These are phyloP conservation scores for Canis aureus DNA, from an alignment of 2,113 vertebrate species.

Conservation along the genomic window DNA sequence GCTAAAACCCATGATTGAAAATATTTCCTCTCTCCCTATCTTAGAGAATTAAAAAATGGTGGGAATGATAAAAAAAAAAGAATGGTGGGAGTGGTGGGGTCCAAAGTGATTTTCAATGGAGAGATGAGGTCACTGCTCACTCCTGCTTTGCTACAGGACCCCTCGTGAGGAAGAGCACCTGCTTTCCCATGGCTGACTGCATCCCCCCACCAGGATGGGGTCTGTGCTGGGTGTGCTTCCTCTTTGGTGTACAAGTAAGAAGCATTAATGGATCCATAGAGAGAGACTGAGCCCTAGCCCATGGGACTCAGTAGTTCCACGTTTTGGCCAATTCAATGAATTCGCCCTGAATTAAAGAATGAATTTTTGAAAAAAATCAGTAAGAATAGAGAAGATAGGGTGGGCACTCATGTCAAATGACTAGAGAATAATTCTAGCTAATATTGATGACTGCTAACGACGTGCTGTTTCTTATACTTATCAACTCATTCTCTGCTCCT, in stretches of 20 bases:
- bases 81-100: background rate
- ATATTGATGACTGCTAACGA: background rate
- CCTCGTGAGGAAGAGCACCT: background rate
- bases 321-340: background rate
- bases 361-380: background rate
- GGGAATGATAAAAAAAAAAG: background rate
- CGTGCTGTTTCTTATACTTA: background rate
- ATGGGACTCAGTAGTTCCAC: background rate
- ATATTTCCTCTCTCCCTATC: conserved; percentile 36
- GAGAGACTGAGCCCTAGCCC: background rate
- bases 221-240: background rate
- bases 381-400: background rate
- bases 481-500: background rate
- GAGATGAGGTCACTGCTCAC: background rate
- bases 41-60: conserved; percentile 53
- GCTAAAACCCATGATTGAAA: background rate
- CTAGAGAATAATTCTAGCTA: background rate
- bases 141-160: background rate
- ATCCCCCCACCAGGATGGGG: background rate
- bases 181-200: background rate
- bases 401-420: background rate
- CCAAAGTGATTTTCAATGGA: background rate
- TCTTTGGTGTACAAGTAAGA: background rate
- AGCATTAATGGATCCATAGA: background rate
- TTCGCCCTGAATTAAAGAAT: conserved; percentile 5